These are phyloP conservation scores for Coturnix japonica DNA, from an alignment of 2,113 vertebrate genomes.

Conservation along the genomic window DNA sequence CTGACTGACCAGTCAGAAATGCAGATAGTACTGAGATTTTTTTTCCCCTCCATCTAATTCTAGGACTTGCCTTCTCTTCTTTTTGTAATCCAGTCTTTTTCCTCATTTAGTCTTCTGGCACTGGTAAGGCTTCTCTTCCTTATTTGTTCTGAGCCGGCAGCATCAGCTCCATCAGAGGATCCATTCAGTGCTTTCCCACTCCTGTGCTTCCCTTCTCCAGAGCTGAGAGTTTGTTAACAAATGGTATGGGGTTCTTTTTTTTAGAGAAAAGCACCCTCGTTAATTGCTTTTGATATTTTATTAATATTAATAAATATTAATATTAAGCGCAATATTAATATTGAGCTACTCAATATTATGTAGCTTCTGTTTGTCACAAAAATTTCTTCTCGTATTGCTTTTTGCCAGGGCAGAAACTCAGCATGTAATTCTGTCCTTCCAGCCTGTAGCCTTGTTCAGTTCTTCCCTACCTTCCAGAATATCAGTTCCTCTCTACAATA, in stretches of 20 bases:
- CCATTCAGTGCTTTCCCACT: not conserved
- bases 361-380: not conserved
- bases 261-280: not conserved
- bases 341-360: not conserved
- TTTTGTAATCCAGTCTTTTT: not conserved
- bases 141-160: not conserved
- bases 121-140: not conserved
- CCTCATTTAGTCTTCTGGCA: not conserved
- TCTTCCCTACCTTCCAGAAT: not conserved
- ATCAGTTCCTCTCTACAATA: not conserved
- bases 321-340: too few species aligned
- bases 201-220: not conserved
- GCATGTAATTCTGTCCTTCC: not conserved
- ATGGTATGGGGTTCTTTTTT: not conserved
- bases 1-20: not conserved
- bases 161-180: not conserved
- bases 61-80: not conserved
- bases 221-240: not conserved
- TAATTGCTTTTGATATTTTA: not conserved
- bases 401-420: not conserved
- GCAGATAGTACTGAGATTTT: not conserved
- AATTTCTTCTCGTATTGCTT: not conserved
- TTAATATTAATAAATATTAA: too few species aligned
- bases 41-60: not conserved
- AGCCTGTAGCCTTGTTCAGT: not conserved